Percentiles rank a stretch among this genome's conserved stretches.
These are phyloP conservation scores for Neodon shergylaensis DNA, from an alignment of 2,113 vertebrate species.

Conservation along the genomic window DNA sequence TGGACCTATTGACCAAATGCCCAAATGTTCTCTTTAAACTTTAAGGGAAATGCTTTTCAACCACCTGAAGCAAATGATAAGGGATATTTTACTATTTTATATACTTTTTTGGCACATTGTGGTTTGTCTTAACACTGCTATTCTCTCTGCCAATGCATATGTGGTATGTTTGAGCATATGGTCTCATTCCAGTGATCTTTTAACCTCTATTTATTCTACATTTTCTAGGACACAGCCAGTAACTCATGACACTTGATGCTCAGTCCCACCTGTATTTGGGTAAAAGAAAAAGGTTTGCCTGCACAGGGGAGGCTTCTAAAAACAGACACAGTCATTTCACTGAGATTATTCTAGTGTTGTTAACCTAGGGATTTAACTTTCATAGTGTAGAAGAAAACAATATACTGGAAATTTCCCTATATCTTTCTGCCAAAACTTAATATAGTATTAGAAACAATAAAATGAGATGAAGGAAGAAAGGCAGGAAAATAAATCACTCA, in stretches of 20 bases:
- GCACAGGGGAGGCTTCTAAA: background rate
- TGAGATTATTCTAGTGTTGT: slow-evolving; percentile 21
- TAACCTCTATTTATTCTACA: slow-evolving; percentile 72
- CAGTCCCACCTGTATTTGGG: slow-evolving; percentile 18
- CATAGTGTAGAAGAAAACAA: background rate
- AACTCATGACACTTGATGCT: slow-evolving; percentile 32
- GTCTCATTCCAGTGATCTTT: slow-evolving; percentile 71
- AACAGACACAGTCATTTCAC: background rate
- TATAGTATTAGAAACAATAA: background rate
- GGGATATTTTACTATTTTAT: slow-evolving; percentile 65
- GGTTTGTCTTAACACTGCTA: slow-evolving; percentile 66
- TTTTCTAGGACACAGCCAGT: slow-evolving; percentile 41
- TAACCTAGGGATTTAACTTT: slow-evolving; percentile 36
- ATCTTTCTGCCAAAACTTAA: background rate
- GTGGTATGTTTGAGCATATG: slow-evolving; percentile 72
- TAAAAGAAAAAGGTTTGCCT: slow-evolving; percentile 33
- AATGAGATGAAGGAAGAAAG: too few species aligned
- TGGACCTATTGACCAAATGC: slow-evolving; percentile 18
- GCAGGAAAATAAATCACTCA: background rate
- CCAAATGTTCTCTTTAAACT: slow-evolving; percentile 33
- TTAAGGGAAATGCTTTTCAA: slow-evolving; percentile 39
- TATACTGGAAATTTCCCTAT: background rate
- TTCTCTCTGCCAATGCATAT: slow-evolving; percentile 53
- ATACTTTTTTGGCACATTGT: slow-evolving; percentile 64
- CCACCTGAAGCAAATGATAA: slow-evolving; percentile 48